Percentiles rank a stretch among this genome's conserved stretches.
Conservation (phyloP, 1,140 invertebrate genomes). For the Conus betulinus region DNA sequence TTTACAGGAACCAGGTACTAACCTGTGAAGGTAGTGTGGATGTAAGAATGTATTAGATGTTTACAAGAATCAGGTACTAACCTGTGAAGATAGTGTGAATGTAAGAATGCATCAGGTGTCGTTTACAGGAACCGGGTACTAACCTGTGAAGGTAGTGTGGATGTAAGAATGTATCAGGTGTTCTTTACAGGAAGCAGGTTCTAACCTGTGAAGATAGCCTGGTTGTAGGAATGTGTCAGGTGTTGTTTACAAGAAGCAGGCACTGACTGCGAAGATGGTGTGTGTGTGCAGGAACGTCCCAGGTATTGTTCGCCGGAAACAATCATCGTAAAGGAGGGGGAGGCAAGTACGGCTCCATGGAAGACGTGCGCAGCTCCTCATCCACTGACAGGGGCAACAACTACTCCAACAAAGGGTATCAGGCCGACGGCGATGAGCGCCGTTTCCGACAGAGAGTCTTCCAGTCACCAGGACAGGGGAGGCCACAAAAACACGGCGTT, state of each 20-base stretch:
- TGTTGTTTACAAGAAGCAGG: no score
- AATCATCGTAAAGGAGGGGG: conserved; percentile 19
- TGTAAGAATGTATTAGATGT: neutral
- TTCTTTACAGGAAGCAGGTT: no score
- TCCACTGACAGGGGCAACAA: conserved; percentile 32
- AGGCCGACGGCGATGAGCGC: conserved; percentile 26
- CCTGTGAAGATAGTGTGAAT: no score
- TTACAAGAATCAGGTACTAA: no score
- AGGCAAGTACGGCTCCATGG: conserved; percentile 43
- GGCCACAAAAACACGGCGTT: conserved; percentile 25
- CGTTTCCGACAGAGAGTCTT: neutral
- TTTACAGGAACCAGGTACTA: no score
- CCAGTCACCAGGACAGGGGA: neutral
- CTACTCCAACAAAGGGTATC: conserved; percentile 33
- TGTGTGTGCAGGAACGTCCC: conserved; percentile 29
- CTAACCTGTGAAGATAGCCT: neutral
- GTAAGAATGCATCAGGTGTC: conserved; percentile 31
- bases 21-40: neutral
- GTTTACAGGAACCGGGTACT: conserved; percentile 18
- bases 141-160: no score
- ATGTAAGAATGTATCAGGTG: no score
- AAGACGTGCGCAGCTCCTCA: conserved; percentile 41
- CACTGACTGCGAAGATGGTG: no score
- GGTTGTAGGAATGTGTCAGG: neutral
- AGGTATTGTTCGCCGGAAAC: conserved; percentile 35